Evolutionary conservation across 2,113 vertebrate species (phyloP), one percentile per base, ranked within the genome.

Genomic region (Apeltes quadracus): DNA sequence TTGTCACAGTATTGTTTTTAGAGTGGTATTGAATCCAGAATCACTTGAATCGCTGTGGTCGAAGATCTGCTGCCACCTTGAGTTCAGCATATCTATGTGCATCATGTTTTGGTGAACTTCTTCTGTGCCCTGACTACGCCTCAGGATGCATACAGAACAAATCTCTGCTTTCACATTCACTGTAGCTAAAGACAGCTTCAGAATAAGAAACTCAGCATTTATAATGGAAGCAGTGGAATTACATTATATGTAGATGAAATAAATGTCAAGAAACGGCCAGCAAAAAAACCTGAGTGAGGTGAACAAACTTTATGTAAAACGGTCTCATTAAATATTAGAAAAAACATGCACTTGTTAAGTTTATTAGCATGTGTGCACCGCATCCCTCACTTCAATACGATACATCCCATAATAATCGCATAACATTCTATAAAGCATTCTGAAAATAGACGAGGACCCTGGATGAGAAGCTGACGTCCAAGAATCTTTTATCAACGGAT

Each of bases 361-460:
- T 25, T 13, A 68, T 50, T 9, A 57, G 9, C 27, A 53, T 32
- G 1, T 38, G 2, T 32, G 5, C 57, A 34, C 15, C 5, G 16
- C 22, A 48, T 16, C 4, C 16, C 46, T 23, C 15, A 27, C 10
- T 51, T 23, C 23, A 48, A 61, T n/a, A 61, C 20, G 4, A 63
- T 6, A 44, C 13, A 72, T 63, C 5, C 22, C 38, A 58, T n/a
- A n/a, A n/a, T n/a, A n/a, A n/a, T n/a, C n/a, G n/a, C 22, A 34
- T 50, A 72, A 53, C 32, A 34, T 29, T 29, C 2, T 29, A 29
- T 29, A 23, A n/a, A 9, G 16, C 48, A 32, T 13, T 62, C 50
- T 44, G 72, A 82, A 82, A 87, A 80, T 56, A 80, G 51, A 39
- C 36, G 25, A 61, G 18, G 32, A 34, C 32, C 32, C 32, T 34